phyloP scores from a whole-genome alignment of 30 jellyfish, hydroid and myxozoan species.

The Turritopsis dohrnii region DNA sequence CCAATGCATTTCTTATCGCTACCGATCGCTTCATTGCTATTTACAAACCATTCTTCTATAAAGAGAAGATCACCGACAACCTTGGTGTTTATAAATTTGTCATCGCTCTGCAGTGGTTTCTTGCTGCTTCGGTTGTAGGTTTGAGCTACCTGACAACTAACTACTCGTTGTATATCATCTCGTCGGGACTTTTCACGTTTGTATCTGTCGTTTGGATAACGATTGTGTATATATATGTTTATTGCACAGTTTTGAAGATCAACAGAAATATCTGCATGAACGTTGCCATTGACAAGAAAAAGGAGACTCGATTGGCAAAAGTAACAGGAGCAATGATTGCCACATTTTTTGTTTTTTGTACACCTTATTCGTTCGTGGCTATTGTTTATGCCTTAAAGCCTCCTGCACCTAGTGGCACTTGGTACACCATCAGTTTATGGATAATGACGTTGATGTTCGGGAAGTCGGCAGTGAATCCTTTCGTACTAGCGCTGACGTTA shows the following conservation, averaged over 20 bases:
- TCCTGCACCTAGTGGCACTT: no score
- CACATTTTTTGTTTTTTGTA: background rate
- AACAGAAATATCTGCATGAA: background rate
- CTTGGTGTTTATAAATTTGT: background rate
- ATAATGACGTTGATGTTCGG: background rate
- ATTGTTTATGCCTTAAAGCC: background rate
- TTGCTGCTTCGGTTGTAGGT: background rate
- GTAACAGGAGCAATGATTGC: conserved; percentile 5
- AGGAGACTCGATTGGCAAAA: conserved; percentile 13
- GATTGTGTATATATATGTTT: background rate
- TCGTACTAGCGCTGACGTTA: background rate
- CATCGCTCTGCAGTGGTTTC: background rate
- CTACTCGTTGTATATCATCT: background rate
- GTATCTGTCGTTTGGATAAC: background rate
- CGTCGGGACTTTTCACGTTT: background rate
- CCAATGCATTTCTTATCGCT: background rate
- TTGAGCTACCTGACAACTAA: background rate
- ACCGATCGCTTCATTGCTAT: background rate
- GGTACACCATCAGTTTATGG: background rate
- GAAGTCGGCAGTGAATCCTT: background rate
- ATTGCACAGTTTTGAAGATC: conserved; percentile 1
- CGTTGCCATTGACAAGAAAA: background rate
- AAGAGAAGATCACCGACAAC: background rate
- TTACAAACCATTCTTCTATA: background rate
- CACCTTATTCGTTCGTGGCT: background rate